Evolutionary conservation across 1,140 invertebrate species (phyloP), one percentile per base, ranked within the genome.

Genomic region (Psix sp.): DNA sequence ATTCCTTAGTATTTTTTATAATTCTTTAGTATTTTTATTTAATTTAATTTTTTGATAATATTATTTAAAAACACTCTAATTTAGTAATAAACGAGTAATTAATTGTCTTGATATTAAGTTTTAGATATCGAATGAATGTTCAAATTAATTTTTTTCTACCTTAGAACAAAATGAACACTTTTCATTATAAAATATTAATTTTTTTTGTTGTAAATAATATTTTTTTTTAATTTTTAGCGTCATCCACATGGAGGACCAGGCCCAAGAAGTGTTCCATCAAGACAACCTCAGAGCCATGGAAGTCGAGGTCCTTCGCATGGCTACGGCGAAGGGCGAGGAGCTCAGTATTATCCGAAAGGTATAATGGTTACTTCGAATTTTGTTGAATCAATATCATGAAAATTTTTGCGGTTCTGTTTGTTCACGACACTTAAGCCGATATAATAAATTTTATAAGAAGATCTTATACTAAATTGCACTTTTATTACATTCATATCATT

Each of bases 291-390:
- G 38, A 68, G 74, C 35, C 78, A 82, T 33, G 82, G 80, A 57
- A 77, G 73, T 3, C 81, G 90, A 74, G 90, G 89, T 29, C 91
- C 91, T 26, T 88, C 91, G 43, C 90, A 91, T 56, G 91, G 91
- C 5, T 92, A 92, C 73, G 91, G 91, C 5, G 91, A 93, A 77
- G 92, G 92, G 10, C 85, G 92, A 77, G 90, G 89, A 68, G 90
- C 91, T 68, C 92, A 93, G 82, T 93, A 93, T 84, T 91, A 92
- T 87, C 89, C 91, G 40, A 92, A 92, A 92, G 91, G 91, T 92
- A 88, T 82, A 29, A 29, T 1, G 7, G 77, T 88, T 80, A 79
- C 18, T 45, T 39, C 5, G 15, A 35, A 24, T 45, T 29, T 42
- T 63, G 43, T 29, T 4, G 24, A 48, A 24, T 11, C 35, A 13